phyloP scores from a whole-genome alignment of 2,113 vertebrate species.

The Rhagologus leucostigma region DNA sequence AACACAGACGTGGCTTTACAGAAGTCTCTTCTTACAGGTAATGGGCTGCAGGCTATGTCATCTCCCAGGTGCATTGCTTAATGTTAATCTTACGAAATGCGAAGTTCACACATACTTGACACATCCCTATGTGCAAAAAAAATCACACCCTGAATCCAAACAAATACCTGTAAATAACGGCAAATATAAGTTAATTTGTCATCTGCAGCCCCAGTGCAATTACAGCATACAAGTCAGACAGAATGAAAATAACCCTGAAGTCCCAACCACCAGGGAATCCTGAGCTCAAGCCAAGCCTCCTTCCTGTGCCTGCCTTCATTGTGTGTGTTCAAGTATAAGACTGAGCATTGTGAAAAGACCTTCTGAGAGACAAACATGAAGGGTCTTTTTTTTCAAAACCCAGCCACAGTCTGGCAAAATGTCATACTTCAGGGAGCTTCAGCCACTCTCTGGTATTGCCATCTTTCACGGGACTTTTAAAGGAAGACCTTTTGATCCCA shows the following conservation, averaged over 20 bases:
- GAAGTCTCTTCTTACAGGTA: background rate
- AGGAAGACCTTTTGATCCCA: background rate
- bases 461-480: background rate
- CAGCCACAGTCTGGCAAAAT: constrained; percentile 6
- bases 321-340: constrained; percentile 6
- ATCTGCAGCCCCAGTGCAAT: background rate
- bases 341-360: constrained; percentile 18
- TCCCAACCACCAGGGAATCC: background rate
- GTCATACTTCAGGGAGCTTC: background rate
- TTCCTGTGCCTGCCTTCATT: constrained; percentile 13
- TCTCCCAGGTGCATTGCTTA: constrained; percentile 36
- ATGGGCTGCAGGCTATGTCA: background rate
- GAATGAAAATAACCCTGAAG: background rate
- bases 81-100: constrained; percentile 23
- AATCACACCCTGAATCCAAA: background rate
- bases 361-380: background rate
- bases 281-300: constrained; percentile 5
- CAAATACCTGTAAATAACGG: background rate
- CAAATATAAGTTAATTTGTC: constrained; percentile 5
- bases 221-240: background rate
- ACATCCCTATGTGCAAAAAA: background rate
- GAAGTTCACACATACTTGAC: constrained; percentile 1
- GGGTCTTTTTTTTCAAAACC: background rate
- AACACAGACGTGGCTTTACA: background rate
- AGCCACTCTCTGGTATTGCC: background rate